Evolutionary conservation across 1,140 invertebrate species (phyloP), one percentile per base, ranked within the genome.

Genomic region (Camponotus floridanus): DNA sequence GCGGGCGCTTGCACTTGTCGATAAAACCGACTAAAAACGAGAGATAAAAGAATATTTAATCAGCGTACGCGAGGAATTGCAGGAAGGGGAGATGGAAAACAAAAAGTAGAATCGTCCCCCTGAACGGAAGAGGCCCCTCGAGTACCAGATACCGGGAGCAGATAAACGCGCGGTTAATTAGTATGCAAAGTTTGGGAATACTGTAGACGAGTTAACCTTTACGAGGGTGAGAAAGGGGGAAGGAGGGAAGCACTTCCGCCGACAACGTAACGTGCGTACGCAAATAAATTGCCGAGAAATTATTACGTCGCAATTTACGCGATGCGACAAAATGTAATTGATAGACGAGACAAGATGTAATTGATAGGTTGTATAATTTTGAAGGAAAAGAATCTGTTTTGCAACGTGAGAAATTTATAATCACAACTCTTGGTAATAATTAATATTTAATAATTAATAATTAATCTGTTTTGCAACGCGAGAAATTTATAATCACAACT

Each of bases 1-100:
- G n/a, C 33, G 42, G 18, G 33, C 74, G 39, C 76, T 65, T 45
- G 42, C 48, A 78, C 45, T 79, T 79, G 39, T 83, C 68, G 79
- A 73, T 83, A 81, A 81, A 81, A 73, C 51, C 21, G 9, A 36
- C 31, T 36, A 61, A 55, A 62, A 45, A 51, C n/a, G 33, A 11
- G 31, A 62, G 39, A 62, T 48, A 85, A 85, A 87, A 71, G 70
- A 85, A 85, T 85, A 85, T 85, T 85, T 85, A 85, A 85, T 85
- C 83, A 85, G 71, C 31, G 83, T n/a, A 65, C 21, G 71, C 15
- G 48, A 51, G 21, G 55, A 78, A 64, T 78, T 45, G 74, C 36
- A 42, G 15, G 7, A 48, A 62, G 33, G 21, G 11, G 62, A 73
- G 62, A 81, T 68, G 68, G 36, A 33, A 79, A 68, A 79, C 83